Evolutionary conservation across 2,797 vertebrate species (phyloP).

Genomic region (Heliangelus exortis): DNA sequence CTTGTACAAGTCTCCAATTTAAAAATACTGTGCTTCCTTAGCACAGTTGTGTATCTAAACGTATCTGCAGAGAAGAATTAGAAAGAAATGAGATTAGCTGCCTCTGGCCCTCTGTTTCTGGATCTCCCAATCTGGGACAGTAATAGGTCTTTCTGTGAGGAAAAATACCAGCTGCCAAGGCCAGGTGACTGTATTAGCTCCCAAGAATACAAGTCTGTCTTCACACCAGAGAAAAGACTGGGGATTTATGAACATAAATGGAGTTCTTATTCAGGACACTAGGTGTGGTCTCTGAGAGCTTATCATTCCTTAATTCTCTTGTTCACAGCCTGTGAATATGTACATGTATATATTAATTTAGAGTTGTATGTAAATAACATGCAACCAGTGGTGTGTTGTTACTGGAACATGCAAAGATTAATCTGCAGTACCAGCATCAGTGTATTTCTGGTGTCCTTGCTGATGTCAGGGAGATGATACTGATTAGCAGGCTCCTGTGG

Average conservation of each 20-base stretch:
- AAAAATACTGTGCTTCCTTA: not conserved
- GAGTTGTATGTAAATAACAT: not conserved
- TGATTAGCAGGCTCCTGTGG: not conserved
- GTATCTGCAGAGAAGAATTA: not conserved
- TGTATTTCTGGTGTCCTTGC: not conserved
- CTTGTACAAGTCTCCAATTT: not conserved
- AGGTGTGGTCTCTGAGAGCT: rapidly evolving
- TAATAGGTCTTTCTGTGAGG: not conserved
- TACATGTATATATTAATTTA: not conserved
- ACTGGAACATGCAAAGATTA: not conserved
- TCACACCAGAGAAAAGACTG: not conserved
- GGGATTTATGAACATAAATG: not conserved
- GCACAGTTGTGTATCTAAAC: not conserved
- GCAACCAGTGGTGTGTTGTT: not conserved
- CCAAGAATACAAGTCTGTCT: not conserved
- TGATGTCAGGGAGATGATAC: not conserved
- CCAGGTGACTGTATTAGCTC: not conserved
- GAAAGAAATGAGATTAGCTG: not conserved
- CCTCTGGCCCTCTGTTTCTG: not conserved
- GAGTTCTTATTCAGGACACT: not conserved
- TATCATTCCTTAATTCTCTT: not conserved
- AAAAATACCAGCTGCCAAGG: not conserved
- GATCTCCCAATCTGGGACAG: not conserved
- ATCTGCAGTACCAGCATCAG: not conserved
- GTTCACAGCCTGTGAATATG: not conserved